phyloP scores from a whole-genome alignment of 2,888 invertebrate species.

The Netelia fuscicornis region DNA sequence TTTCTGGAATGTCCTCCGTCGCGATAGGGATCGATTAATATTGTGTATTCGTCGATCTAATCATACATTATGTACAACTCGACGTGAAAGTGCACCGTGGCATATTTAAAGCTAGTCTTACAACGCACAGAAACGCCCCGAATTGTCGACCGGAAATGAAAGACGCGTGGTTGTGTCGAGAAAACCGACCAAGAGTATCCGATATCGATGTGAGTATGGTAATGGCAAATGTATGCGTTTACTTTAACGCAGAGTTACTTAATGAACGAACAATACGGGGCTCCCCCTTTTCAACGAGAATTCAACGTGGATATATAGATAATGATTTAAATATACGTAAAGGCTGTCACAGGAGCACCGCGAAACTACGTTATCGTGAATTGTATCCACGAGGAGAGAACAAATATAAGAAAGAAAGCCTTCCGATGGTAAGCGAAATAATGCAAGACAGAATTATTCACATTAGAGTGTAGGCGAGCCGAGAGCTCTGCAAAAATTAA shows the following conservation, averaged over 20 bases:
- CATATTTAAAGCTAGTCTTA: slow-evolving; percentile 61
- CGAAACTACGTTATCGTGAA: not conserved
- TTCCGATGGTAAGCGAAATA: slow-evolving; percentile 12
- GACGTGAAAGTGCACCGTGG: slow-evolving; percentile 51
- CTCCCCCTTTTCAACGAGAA: slow-evolving; percentile 1
- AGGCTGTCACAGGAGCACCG: not conserved
- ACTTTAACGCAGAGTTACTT: slow-evolving; percentile 51
- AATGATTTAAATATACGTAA: slow-evolving; percentile 20
- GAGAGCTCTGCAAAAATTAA: slow-evolving; percentile 33
- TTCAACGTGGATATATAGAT: slow-evolving; percentile 17
- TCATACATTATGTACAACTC: slow-evolving; percentile 20
- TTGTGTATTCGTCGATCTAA: not conserved
- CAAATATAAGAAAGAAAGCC: not conserved
- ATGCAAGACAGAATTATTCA: slow-evolving; percentile 34
- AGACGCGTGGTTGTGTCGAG: not conserved
- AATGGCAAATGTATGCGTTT: slow-evolving; percentile 37
- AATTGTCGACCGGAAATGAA: slow-evolving; percentile 4
- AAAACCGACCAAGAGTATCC: slow-evolving; percentile 51
- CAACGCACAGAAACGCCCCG: slow-evolving; percentile 44
- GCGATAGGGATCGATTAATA: slow-evolving; percentile 39
- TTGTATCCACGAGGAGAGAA: not conserved
- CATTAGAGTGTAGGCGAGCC: slow-evolving; percentile 32
- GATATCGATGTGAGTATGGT: slow-evolving; percentile 28
- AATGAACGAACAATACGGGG: slow-evolving; percentile 1
- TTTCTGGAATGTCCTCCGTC: slow-evolving; percentile 55